phyloP scores from a whole-genome alignment of 2,888 invertebrate genomes.

The Acleris cristana region DNA sequence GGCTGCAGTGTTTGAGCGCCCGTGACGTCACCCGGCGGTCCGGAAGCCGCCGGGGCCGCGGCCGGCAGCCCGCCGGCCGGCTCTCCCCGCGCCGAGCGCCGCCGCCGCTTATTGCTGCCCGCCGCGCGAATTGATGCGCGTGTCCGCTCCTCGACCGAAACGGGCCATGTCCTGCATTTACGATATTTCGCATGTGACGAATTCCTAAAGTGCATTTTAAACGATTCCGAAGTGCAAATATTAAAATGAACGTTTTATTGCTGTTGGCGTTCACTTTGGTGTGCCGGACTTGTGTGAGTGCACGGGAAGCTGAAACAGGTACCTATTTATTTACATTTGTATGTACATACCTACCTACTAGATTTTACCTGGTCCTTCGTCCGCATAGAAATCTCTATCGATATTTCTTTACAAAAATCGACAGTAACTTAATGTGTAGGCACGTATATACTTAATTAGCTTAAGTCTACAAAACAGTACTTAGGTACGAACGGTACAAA shows the following conservation, averaged over 20 bases:
- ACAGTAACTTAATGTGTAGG: too few species aligned
- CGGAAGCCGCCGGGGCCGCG: slow-evolving; percentile 63
- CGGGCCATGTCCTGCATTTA: slow-evolving; percentile 63
- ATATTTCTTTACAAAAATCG: too few species aligned
- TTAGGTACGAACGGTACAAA: too few species aligned
- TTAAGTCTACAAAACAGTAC: too few species aligned
- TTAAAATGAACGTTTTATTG: slow-evolving; percentile 22
- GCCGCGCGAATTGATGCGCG: slow-evolving; percentile 78
- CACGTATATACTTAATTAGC: too few species aligned
- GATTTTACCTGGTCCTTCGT: too few species aligned
- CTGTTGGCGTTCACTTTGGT: slow-evolving; percentile 11
- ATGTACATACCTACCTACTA: neutral
- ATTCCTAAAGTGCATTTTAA: slow-evolving; percentile 40
- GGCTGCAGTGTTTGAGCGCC: slow-evolving; percentile 48
- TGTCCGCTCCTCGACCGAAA: slow-evolving; percentile 72
- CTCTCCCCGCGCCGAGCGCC: slow-evolving; percentile 57
- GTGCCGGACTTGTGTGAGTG: slow-evolving; percentile 44
- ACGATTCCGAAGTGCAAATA: slow-evolving; percentile 16
- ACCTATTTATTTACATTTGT: slow-evolving; percentile 39
- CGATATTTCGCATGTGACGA: slow-evolving; percentile 55
- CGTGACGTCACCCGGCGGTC: slow-evolving; percentile 66
- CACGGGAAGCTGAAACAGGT: slow-evolving; percentile 67
- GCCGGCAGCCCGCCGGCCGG: slow-evolving; percentile 50
- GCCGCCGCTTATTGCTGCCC: slow-evolving; percentile 71
- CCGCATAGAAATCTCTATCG: too few species aligned